Percentiles rank a stretch among this genome's conserved stretches.
Conservation (phyloP, 53 echinoderm and acorn worm genomes). For the Holothuria scabra region DNA sequence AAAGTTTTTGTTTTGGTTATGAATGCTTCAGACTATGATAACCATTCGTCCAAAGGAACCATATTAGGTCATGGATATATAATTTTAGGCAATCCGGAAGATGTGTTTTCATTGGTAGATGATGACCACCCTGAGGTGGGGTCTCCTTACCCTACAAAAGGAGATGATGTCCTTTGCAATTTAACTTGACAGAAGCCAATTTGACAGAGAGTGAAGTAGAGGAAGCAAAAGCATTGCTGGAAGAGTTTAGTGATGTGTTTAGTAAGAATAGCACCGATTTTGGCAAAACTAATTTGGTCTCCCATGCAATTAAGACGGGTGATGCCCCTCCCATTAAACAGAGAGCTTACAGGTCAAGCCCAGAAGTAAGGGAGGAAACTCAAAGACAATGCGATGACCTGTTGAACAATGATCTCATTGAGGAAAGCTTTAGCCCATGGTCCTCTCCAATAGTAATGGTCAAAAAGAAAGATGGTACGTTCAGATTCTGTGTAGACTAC, state of each 20-base stretch:
- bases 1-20: background rate
- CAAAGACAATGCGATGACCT: slow-evolving; percentile 56
- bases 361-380: slow-evolving; percentile 59
- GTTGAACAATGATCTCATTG: slow-evolving; percentile 52
- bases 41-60: background rate
- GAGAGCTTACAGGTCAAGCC: slow-evolving; percentile 57
- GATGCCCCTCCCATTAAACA: slow-evolving; percentile 49
- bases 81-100: slow-evolving; percentile 28
- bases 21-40: background rate
- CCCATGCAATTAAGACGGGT: too few relatives aligned
- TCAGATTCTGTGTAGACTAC: slow-evolving; percentile 16
- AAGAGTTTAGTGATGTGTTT: slow-evolving; percentile 33
- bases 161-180: slow-evolving; percentile 35
- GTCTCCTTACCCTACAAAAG: background rate
- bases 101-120: background rate
- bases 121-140: background rate
- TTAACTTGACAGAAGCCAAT: slow-evolving; percentile 31
- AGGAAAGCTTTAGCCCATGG: slow-evolving; percentile 66
- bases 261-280: slow-evolving; percentile 8
- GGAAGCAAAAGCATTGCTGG: slow-evolving; percentile 27
- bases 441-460: slow-evolving; percentile 31
- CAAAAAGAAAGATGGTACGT: slow-evolving; percentile 12
- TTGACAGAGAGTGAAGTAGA: slow-evolving; percentile 16
- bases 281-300: slow-evolving; percentile 6
- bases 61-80: slow-evolving; percentile 51